phyloP scores from a whole-genome alignment of 2,113 vertebrate genomes.

The rat (Rattus norvegicus) region DNA sequence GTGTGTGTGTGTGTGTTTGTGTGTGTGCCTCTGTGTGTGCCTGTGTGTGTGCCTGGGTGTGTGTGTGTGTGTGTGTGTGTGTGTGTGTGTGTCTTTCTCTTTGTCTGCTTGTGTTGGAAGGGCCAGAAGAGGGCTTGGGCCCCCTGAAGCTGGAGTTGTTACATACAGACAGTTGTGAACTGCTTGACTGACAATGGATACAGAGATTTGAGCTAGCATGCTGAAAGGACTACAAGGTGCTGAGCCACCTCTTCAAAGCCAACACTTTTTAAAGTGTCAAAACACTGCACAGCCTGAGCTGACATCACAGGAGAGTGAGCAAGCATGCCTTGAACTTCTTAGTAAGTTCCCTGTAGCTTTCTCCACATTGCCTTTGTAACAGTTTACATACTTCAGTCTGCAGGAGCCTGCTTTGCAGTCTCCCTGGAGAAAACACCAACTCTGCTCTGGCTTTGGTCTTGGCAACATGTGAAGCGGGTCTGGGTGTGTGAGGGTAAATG shows the following conservation, averaged over 20 bases:
- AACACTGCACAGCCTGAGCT: background rate
- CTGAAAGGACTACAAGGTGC: background rate
- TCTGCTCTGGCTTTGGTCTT: background rate
- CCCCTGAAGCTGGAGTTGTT: background rate
- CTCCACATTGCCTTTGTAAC: background rate
- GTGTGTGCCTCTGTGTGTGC: too few relatives aligned
- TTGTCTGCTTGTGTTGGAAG: background rate
- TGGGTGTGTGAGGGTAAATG: background rate
- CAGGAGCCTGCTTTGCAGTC: background rate
- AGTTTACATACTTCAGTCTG: background rate
- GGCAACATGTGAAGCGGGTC: background rate
- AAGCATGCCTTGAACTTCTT: background rate
- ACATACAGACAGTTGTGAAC: background rate
- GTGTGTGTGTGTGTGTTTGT: background rate
- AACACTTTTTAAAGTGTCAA: background rate
- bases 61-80: background rate
- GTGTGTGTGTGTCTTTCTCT: too few relatives aligned
- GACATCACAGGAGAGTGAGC: background rate
- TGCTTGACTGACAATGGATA: background rate
- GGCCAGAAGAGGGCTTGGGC: background rate
- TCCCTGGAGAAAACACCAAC: background rate
- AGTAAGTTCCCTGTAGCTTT: background rate
- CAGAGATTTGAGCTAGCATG: background rate
- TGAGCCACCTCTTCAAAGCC: too few relatives aligned
- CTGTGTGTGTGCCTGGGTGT: too few relatives aligned